These are phyloP conservation scores for Lynx canadensis DNA, from an alignment of 2,113 vertebrate species.

Conservation along the genomic window DNA sequence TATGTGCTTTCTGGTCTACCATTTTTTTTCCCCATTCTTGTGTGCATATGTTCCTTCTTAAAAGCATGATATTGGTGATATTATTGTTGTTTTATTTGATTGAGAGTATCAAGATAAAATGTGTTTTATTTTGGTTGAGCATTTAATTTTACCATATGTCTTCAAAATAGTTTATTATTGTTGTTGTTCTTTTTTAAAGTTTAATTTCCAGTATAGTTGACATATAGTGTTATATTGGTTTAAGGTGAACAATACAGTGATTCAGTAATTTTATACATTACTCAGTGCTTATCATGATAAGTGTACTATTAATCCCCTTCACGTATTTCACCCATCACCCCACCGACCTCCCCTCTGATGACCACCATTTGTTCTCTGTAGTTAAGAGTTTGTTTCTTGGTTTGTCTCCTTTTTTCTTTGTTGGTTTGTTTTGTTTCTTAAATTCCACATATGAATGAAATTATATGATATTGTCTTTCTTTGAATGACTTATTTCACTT, in stretches of 20 bases:
- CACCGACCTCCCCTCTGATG: neutral
- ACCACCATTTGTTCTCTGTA: neutral
- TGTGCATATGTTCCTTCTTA: neutral
- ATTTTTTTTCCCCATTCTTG: neutral
- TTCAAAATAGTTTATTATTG: neutral
- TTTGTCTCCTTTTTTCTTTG: neutral
- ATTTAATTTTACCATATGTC: conserved; percentile 3
- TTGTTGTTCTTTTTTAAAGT: neutral
- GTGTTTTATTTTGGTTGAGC: neutral
- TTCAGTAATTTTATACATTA: neutral
- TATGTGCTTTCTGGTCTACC: neutral
- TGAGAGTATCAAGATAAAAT: conserved; percentile 7
- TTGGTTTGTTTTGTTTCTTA: neutral
- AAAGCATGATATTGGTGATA: neutral
- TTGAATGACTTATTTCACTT: neutral
- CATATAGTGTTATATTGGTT: neutral
- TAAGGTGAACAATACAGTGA: neutral
- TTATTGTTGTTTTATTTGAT: conserved; percentile 9
- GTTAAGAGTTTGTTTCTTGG: neutral
- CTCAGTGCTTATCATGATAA: neutral
- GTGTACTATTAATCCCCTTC: neutral
- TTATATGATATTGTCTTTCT: neutral
- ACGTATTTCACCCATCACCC: neutral
- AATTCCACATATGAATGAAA: neutral
- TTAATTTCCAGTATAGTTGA: neutral